phyloP scores from a whole-genome alignment of 2,797 vertebrate species.

The Scyliorhinus canicula region DNA sequence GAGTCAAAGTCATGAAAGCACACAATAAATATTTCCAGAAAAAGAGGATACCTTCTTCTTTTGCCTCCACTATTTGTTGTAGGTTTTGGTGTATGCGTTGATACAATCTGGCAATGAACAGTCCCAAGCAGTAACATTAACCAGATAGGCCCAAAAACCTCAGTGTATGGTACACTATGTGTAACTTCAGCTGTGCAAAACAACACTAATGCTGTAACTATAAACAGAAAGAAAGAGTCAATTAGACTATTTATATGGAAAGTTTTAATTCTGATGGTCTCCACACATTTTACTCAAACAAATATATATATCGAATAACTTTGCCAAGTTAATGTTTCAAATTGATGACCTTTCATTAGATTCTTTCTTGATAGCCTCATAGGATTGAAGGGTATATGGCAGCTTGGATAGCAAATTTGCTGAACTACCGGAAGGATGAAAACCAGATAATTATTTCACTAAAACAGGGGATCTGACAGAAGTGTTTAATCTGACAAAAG shows the following conservation, averaged over 20 bases:
- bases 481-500: not conserved
- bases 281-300: not conserved
- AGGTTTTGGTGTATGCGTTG: constrained; percentile 87
- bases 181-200: constrained; percentile 70
- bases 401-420: not conserved
- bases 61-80: constrained; percentile 71
- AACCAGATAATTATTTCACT: not conserved
- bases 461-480: not conserved
- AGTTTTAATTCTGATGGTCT: not conserved
- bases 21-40: not conserved
- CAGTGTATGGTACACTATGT: constrained; percentile 84
- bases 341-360: not conserved
- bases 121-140: constrained; percentile 94
- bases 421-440: not conserved
- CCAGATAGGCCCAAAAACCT: constrained; percentile 86
- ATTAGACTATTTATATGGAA: not conserved
- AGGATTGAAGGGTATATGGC: not conserved
- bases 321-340: not conserved
- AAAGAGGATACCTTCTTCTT: constrained; percentile 71
- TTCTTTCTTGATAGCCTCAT: not conserved
- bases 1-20: not conserved
- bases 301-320: not conserved
- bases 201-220: constrained; percentile 78
- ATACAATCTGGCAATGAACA: constrained; percentile 98
- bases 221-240: constrained; percentile 48